A percentile compares a stretch with the other conserved stretches of the same genome.
Conservation (phyloP, 1,140 invertebrate genomes). For the Danaus plexippus region DNA sequence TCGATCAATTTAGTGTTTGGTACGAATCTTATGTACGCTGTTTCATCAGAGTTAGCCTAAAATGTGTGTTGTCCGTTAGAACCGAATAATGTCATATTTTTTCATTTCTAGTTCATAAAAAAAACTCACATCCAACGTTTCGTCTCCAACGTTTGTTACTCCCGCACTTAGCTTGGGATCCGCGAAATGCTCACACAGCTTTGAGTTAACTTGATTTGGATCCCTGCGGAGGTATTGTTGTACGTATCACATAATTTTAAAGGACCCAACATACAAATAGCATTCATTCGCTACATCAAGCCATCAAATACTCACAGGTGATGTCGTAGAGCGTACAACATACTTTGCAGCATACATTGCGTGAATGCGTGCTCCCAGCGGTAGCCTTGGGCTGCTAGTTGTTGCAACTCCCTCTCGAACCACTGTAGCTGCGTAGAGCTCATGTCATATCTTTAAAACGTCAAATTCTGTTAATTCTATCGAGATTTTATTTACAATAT, state of each 20-base stretch:
- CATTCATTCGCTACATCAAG: neutral
- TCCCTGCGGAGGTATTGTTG: constrained; percentile 32
- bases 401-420: constrained; percentile 79
- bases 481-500: too few species aligned
- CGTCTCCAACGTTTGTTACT: constrained; percentile 24
- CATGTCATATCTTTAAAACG: constrained; percentile 73
- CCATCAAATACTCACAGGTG: constrained; percentile 40
- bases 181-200: constrained; percentile 57
- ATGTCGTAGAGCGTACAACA: constrained; percentile 74
- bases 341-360: constrained; percentile 84
- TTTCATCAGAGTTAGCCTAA: constrained; percentile 74
- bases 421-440: constrained; percentile 75
- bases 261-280: too few species aligned
- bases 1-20: constrained; percentile 78
- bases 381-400: constrained; percentile 79
- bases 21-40: constrained; percentile 85
- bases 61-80: neutral
- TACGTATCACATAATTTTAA: neutral
- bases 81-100: too few species aligned
- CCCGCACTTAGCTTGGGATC: constrained; percentile 48
- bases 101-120: too few species aligned
- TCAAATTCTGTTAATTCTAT: constrained; percentile 3
- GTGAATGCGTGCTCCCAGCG: constrained; percentile 86
- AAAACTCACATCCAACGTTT: constrained; percentile 36
- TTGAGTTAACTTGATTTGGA: constrained; percentile 44